Evolutionary conservation across 2,797 vertebrate species (phyloP).

Genomic region (Vipera ursinii): DNA sequence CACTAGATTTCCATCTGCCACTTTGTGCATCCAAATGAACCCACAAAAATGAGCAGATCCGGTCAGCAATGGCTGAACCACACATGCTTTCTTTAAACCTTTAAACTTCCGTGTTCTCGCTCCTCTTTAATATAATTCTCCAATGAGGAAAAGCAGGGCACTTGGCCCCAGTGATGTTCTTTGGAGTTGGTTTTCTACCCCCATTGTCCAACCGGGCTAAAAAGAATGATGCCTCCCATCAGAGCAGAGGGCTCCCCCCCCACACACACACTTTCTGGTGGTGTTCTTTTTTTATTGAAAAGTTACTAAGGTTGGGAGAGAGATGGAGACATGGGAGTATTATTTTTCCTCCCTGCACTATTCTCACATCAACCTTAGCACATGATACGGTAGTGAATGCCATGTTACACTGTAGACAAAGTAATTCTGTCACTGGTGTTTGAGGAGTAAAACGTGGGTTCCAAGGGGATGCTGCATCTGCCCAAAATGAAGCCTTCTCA

Average conservation of each 20-base stretch:
- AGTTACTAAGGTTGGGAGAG: background rate
- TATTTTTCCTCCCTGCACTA: background rate
- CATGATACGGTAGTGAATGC: background rate
- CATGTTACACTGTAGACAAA: background rate
- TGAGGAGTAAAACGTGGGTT: background rate
- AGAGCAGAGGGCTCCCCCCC: background rate
- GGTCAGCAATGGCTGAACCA: background rate
- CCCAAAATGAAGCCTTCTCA: background rate
- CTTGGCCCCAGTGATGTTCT: background rate
- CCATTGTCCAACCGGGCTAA: background rate
- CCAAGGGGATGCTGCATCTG: background rate
- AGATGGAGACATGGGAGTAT: background rate
- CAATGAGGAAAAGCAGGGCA: background rate
- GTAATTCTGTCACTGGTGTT: background rate
- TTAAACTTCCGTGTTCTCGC: background rate
- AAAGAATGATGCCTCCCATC: background rate
- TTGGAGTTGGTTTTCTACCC: background rate
- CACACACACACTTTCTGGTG: background rate
- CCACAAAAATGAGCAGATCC: background rate
- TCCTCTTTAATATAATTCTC: background rate
- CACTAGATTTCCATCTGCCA: background rate
- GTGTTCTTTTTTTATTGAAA: background rate
- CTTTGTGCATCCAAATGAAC: background rate
- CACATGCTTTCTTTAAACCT: background rate
- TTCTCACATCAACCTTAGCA: no score